These are phyloP conservation scores for Phoeniculus purpureus DNA, from an alignment of 2,797 vertebrate species.

Conservation along the genomic window DNA sequence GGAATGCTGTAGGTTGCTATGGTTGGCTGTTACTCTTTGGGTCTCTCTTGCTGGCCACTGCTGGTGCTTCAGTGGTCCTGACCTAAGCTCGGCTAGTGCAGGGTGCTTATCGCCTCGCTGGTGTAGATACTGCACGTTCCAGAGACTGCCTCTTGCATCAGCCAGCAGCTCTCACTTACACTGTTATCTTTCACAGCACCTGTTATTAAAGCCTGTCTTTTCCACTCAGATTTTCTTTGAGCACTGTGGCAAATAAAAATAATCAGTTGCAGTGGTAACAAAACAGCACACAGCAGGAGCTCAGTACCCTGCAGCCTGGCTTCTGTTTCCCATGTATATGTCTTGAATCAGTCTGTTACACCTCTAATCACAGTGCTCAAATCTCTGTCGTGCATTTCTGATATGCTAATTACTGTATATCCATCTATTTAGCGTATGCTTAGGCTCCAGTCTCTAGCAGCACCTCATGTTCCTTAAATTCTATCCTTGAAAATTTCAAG, in stretches of 20 bases:
- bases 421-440: background rate
- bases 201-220: constrained; percentile 40
- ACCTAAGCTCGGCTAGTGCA: background rate
- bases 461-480: background rate
- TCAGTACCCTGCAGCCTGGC: background rate
- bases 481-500: background rate
- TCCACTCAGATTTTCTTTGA: constrained; percentile 47
- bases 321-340: background rate
- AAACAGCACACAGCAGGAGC: background rate
- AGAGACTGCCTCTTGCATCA: constrained; percentile 22
- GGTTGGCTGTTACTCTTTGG: background rate
- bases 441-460: background rate
- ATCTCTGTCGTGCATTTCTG: background rate
- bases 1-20: background rate
- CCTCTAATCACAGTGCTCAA: background rate
- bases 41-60: background rate
- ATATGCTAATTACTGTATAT: background rate
- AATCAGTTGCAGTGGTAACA: background rate
- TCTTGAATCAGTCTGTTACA: background rate
- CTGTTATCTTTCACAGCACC: constrained; percentile 47
- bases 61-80: background rate
- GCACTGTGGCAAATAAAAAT: constrained; percentile 27
- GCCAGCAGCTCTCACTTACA: background rate
- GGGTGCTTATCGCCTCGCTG: background rate
- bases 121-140: background rate